Conservation (phyloP, 2,797 vertebrate genomes). For the Triplophysa bombifrons region DNA sequence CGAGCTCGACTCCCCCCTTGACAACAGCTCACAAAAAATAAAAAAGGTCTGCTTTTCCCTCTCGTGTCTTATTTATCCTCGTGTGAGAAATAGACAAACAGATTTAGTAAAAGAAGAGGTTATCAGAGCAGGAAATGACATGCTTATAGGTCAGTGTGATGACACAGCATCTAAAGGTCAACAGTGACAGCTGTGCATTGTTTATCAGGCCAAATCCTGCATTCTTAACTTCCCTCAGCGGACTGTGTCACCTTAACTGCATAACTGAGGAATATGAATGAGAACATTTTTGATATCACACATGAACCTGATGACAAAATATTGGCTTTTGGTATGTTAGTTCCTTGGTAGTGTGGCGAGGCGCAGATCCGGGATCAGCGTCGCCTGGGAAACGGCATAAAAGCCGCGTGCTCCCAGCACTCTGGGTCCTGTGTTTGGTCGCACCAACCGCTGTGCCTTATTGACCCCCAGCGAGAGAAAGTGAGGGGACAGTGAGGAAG, state of each 20-base stretch:
- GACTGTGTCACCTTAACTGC: background rate
- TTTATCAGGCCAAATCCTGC: background rate
- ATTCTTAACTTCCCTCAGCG: background rate
- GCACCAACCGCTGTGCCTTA: too few species aligned
- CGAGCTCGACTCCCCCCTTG: slow-evolving; percentile 10
- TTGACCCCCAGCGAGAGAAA: too few species aligned
- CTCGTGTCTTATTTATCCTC: slow-evolving; percentile 20
- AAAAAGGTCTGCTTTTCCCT: slow-evolving; percentile 15
- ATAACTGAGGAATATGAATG: slow-evolving; percentile 8
- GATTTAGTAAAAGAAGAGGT: slow-evolving; percentile 6
- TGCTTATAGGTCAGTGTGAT: slow-evolving; percentile 24
- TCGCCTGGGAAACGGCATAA: too few species aligned
- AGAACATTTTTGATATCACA: background rate
- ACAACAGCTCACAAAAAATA: slow-evolving; percentile 27
- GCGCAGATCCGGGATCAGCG: too few species aligned
- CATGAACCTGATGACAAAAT: background rate
- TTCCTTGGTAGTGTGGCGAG: too few species aligned
- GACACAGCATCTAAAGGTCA: slow-evolving; percentile 49
- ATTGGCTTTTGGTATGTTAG: too few species aligned
- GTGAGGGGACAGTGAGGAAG: too few species aligned
- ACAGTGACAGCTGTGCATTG: background rate
- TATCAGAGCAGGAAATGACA: slow-evolving; percentile 28
- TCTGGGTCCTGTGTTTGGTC: too few species aligned
- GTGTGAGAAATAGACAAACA: background rate
- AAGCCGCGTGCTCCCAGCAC: too few species aligned